Evolutionary conservation across 1,140 invertebrate genomes (phyloP).

Genomic region (Sminthurides bifidus): DNA sequence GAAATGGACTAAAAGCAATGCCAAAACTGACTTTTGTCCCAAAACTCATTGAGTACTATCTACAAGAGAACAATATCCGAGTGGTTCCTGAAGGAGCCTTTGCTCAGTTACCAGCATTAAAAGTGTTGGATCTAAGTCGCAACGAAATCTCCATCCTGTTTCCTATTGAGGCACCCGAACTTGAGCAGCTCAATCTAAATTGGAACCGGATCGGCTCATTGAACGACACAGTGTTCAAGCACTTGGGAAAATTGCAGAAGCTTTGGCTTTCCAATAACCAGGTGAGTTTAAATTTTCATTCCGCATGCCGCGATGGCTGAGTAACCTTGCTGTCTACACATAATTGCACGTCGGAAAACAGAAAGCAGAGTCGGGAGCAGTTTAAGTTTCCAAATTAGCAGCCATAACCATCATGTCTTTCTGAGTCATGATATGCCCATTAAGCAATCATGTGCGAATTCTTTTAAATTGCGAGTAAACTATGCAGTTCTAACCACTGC

Average conservation of each 20-base stretch:
- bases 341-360: too few species aligned
- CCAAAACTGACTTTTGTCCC: constrained; percentile 10
- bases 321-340: too few species aligned
- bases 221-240: constrained; percentile 3
- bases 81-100: constrained; percentile 1
- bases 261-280: constrained; percentile 18
- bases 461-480: too few species aligned
- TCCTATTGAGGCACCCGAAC: constrained; percentile 5
- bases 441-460: too few species aligned
- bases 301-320: too few species aligned
- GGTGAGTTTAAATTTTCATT: constrained; percentile 14
- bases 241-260: constrained; percentile 13
- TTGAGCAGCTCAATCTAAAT: constrained; percentile 13
- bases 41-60: constrained; percentile 1
- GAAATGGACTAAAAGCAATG: background rate
- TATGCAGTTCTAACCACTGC: too few species aligned
- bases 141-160: constrained; percentile 16
- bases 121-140: constrained; percentile 14
- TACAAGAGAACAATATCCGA: constrained; percentile 11
- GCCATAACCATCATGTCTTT: too few species aligned
- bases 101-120: background rate
- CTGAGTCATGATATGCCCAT: too few species aligned
- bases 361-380: too few species aligned
- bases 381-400: too few species aligned
- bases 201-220: constrained; percentile 14